phyloP scores from a whole-genome alignment of 2,113 vertebrate species.

The Gavia stellata region DNA sequence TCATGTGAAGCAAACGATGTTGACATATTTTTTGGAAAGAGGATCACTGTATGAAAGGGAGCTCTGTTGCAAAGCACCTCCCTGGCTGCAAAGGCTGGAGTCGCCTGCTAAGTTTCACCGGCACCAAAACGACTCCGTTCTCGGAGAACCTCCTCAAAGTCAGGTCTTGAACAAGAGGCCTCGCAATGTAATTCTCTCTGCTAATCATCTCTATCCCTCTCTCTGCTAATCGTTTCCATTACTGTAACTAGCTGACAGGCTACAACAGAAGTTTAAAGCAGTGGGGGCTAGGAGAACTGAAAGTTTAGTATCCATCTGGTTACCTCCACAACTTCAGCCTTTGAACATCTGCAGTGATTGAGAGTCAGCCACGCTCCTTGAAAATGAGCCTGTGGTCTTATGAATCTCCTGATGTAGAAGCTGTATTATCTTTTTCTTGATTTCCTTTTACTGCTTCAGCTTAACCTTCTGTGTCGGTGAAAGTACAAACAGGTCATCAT shows the following conservation, averaged over 20 bases:
- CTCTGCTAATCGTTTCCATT: background rate
- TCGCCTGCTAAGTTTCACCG: background rate
- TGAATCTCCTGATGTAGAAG: background rate
- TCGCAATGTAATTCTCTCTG: background rate
- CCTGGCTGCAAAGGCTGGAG: background rate
- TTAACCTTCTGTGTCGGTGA: background rate
- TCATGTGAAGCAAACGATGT: background rate
- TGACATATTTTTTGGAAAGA: background rate
- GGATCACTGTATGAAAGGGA: background rate
- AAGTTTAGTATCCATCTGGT: background rate
- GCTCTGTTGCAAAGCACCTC: background rate
- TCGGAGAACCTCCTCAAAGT: background rate
- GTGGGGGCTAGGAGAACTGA: background rate
- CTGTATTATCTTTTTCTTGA: background rate
- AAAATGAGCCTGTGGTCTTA: background rate
- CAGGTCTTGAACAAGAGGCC: background rate
- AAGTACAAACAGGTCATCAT: slow-evolving; percentile 30
- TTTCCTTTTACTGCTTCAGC: slow-evolving; percentile 12
- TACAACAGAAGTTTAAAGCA: background rate
- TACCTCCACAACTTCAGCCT: background rate
- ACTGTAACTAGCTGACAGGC: background rate
- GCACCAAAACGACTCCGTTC: background rate
- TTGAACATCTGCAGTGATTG: background rate
- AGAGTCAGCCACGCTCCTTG: background rate
- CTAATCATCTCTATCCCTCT: background rate